These are phyloP conservation scores for Planiliza haematocheilus DNA, from an alignment of 2,113 vertebrate genomes.

Conservation along the genomic window DNA sequence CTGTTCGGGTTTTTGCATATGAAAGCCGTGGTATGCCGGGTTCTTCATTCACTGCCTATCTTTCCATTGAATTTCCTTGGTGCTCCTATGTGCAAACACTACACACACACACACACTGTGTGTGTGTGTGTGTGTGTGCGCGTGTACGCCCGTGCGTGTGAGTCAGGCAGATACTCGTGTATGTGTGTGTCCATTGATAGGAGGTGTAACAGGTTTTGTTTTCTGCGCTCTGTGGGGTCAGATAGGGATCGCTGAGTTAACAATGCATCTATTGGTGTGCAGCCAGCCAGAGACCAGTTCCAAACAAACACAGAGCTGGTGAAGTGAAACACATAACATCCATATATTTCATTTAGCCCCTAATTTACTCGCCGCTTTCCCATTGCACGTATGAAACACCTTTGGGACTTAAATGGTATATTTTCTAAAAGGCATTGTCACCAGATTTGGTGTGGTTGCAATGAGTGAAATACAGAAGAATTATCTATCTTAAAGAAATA, in stretches of 20 bases:
- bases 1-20: not conserved
- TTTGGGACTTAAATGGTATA: slow-evolving; percentile 8
- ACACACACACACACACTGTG: too few species aligned
- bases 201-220: slow-evolving; percentile 71
- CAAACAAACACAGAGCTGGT: slow-evolving; percentile 78
- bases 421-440: not conserved
- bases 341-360: slow-evolving; percentile 55
- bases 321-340: slow-evolving; percentile 73
- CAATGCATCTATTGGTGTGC: slow-evolving; percentile 79
- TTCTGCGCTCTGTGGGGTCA: slow-evolving; percentile 72
- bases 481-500: too few species aligned
- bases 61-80: slow-evolving; percentile 3
- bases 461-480: not conserved
- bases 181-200: slow-evolving; percentile 58
- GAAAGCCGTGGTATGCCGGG: not conserved
- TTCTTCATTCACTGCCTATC: slow-evolving; percentile 1
- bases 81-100: not conserved
- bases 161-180: slow-evolving; percentile 10
- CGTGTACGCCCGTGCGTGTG: too few species aligned
- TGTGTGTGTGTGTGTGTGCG: slow-evolving; percentile 7
- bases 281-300: slow-evolving; percentile 78
- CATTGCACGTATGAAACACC: slow-evolving; percentile 43
- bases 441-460: not conserved
- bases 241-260: slow-evolving; percentile 74
- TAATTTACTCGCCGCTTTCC: slow-evolving; percentile 57